These are phyloP conservation scores for Embiotoca jacksoni DNA, from an alignment of 2,113 vertebrate genomes.

Conservation along the genomic window DNA sequence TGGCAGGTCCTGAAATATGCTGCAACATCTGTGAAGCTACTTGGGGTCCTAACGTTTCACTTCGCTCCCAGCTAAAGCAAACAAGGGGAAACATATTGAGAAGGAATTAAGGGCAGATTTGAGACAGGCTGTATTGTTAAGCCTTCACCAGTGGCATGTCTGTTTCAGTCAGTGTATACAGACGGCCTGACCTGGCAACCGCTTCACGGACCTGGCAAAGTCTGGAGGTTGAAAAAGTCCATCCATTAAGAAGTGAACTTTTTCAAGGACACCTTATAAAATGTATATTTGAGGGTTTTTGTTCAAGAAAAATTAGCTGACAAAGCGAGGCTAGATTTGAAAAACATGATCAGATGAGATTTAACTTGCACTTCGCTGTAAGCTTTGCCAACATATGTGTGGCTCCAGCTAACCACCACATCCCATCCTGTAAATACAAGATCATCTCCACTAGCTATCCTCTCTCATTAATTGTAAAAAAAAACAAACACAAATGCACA, in stretches of 20 bases:
- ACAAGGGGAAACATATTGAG: constrained; percentile 83
- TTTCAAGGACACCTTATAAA: constrained; percentile 4
- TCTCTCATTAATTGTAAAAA: neutral
- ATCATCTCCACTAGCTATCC: neutral
- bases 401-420: neutral
- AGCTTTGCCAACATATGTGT: neutral
- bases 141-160: constrained; percentile 73
- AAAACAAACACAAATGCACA: constrained; percentile 9
- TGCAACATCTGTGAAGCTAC: constrained; percentile 84
- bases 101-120: constrained; percentile 82
- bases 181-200: constrained; percentile 77
- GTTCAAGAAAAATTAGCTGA: neutral
- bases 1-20: constrained; percentile 72
- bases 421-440: neutral
- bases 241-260: constrained; percentile 14
- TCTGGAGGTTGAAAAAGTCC: constrained; percentile 45
- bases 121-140: constrained; percentile 81
- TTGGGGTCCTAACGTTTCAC: constrained; percentile 72
- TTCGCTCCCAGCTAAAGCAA: constrained; percentile 76
- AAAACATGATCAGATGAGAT: neutral
- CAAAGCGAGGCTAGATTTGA: neutral
- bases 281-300: neutral
- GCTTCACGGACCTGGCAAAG: constrained; percentile 65
- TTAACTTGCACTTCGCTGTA: constrained; percentile 7
- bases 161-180: constrained; percentile 75